These are phyloP conservation scores for Thera obeliscata DNA, from an alignment of 2,888 invertebrate species.

Conservation along the genomic window DNA sequence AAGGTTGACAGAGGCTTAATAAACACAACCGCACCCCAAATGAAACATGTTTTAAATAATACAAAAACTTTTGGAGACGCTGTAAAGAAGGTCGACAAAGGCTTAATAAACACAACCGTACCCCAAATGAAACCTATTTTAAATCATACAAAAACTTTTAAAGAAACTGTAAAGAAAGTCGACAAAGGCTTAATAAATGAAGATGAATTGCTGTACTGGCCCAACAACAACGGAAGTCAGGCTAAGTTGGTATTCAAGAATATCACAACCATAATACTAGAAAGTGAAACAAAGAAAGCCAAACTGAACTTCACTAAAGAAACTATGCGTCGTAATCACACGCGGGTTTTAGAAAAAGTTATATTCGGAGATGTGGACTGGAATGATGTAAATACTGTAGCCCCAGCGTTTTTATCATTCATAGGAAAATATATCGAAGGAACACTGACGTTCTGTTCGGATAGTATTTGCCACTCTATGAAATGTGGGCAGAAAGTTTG, in stretches of 20 bases:
- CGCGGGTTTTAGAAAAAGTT: slow-evolving; percentile 64
- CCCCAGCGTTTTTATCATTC: slow-evolving; percentile 72
- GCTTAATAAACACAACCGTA: slow-evolving; percentile 25
- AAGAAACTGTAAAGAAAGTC: slow-evolving; percentile 47
- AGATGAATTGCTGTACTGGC: slow-evolving; percentile 70
- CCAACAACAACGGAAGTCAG: slow-evolving; percentile 45
- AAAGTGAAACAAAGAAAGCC: slow-evolving; percentile 65
- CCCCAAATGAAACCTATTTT: slow-evolving; percentile 9
- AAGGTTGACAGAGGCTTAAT: not conserved
- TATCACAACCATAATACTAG: slow-evolving; percentile 66
- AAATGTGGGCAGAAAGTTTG: slow-evolving; percentile 71
- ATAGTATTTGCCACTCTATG: slow-evolving; percentile 72
- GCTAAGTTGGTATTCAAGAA: slow-evolving; percentile 50
- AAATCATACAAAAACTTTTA: slow-evolving; percentile 36
- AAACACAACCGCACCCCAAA: slow-evolving; percentile 13
- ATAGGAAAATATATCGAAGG: slow-evolving; percentile 77
- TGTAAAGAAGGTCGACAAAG: slow-evolving; percentile 56
- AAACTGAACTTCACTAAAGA: slow-evolving; percentile 68
- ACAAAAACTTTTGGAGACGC: slow-evolving; percentile 41
- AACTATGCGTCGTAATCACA: slow-evolving; percentile 60
- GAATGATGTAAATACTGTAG: slow-evolving; percentile 71
- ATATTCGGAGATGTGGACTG: slow-evolving; percentile 76
- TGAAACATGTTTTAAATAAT: slow-evolving; percentile 12
- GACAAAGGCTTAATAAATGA: slow-evolving; percentile 57
- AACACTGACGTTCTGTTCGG: slow-evolving; percentile 72